Conservation (phyloP, 2,888 invertebrate genomes). For the Latheticus oryzae region DNA sequence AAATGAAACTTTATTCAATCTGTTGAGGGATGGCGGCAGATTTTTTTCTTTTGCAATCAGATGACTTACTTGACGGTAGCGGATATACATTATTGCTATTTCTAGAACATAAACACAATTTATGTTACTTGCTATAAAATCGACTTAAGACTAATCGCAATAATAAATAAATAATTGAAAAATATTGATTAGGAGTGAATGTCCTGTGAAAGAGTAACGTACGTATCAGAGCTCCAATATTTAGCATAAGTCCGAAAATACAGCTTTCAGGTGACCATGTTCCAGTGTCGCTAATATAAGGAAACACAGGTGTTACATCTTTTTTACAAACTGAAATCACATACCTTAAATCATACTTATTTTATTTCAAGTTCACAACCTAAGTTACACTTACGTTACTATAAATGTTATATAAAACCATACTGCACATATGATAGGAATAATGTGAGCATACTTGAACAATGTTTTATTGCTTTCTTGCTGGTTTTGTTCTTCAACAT, state of each 20-base stretch:
- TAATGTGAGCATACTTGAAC: too few species aligned
- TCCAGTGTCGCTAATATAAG: slow-evolving; percentile 64
- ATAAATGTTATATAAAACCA: slow-evolving; percentile 58
- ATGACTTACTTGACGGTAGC: slow-evolving; percentile 75
- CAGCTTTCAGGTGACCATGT: slow-evolving; percentile 81
- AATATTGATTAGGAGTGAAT: too few species aligned
- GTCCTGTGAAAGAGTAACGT: too few species aligned
- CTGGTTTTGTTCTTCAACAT: too few species aligned
- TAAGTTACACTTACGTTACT: slow-evolving; percentile 60
- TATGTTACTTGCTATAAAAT: too few species aligned
- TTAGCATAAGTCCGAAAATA: slow-evolving; percentile 79
- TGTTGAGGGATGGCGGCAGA: slow-evolving; percentile 64
- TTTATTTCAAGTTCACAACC: too few species aligned
- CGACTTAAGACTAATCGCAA: too few species aligned
- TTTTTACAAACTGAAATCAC: slow-evolving; percentile 17
- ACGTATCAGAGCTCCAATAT: slow-evolving; percentile 35
- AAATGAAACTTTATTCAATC: slow-evolving; percentile 70
- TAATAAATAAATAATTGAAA: too few species aligned
- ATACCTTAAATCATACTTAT: too few species aligned
- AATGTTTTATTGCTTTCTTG: too few species aligned
- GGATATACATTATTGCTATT: slow-evolving; percentile 74
- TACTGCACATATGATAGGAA: slow-evolving; percentile 55
- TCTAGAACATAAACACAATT: too few species aligned
- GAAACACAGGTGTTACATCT: slow-evolving; percentile 38
- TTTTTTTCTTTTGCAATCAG: slow-evolving; percentile 62